Evolutionary conservation across 1,140 invertebrate genomes (phyloP), one percentile per base, ranked within the genome.

Genomic region (Homarus americanus): DNA sequence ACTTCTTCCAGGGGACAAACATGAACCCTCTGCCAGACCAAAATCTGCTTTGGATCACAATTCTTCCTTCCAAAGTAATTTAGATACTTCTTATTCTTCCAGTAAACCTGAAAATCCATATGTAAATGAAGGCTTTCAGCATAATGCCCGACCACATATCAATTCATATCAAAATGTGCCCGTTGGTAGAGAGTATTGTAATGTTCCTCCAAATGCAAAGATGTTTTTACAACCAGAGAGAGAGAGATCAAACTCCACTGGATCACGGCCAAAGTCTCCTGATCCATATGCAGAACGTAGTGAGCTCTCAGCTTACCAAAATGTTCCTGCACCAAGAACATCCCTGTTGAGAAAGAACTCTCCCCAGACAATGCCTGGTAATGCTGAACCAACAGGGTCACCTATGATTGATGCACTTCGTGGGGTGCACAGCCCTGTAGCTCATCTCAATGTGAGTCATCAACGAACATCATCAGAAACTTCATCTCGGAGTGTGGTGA

Each of bases 341-440:
- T 91, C 89, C 7, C 32, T 86, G 75, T 41, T 80, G 12, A 91
- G 49, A 72, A 85, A 72, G 76, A 79, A 36, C 32, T 80, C 82
- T 80, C 53, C 72, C 41, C 89, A 86, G 89, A 79, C 38, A 10
- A 79, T 38, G 24, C 49, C 89, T 28, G n/a, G 32, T 66, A 73
- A 40, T 79, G 28, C 32, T 44, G 89, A 91, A 36, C 75, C 85
- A 34, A 88, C 75, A 49, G 76, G 66, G 24, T 88, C 86, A 58
- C 91, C 86, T 10, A 88, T 92, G 91, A 89, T 88, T 34, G 86
- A 91, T 82, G 89, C 89, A 28, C 78, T 91, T 66, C 82, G 89
- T 69, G 89, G 89, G 32, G 75, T 91, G 44, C 89, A 86, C 24
- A 91, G 82, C 69, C 89, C 89, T 24, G 66, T 88, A 20, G 36